Conservation (phyloP, 2,888 invertebrate genomes). For the Dryobota labecula region DNA sequence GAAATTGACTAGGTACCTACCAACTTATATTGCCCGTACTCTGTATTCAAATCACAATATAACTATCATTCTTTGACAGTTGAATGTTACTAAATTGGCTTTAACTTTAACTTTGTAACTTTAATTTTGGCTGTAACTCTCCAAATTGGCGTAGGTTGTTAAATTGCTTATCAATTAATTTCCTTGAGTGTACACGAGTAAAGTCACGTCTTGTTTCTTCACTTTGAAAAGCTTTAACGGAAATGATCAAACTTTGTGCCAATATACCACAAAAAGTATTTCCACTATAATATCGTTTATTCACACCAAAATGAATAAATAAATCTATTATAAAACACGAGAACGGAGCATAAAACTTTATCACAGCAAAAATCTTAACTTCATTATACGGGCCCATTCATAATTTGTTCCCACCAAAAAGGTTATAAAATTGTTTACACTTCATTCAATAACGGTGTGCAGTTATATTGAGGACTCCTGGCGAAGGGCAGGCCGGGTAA, state of each 20-base stretch:
- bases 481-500: conserved; percentile 31
- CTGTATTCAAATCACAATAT: background rate
- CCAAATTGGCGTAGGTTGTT: too few relatives aligned
- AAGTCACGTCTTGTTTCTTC: background rate
- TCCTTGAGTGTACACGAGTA: too few relatives aligned
- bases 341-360: conserved; percentile 36
- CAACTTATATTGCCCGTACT: background rate
- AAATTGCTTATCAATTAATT: too few relatives aligned
- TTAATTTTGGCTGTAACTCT: too few relatives aligned
- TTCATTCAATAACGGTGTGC: conserved; percentile 47
- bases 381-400: conserved; percentile 43
- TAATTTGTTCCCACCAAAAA: conserved; percentile 42
- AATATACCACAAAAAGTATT: background rate
- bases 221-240: background rate
- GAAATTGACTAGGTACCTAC: background rate
- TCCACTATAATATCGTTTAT: background rate
- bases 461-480: conserved; percentile 27
- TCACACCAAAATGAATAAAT: background rate
- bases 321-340: conserved; percentile 19
- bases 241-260: background rate
- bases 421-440: conserved; percentile 57
- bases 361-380: conserved; percentile 44
- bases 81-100: too few relatives aligned
- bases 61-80: too few relatives aligned
- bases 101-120: too few relatives aligned